These are phyloP conservation scores for Microtus richardsoni DNA, from an alignment of 2,113 vertebrate species.

Conservation along the genomic window DNA sequence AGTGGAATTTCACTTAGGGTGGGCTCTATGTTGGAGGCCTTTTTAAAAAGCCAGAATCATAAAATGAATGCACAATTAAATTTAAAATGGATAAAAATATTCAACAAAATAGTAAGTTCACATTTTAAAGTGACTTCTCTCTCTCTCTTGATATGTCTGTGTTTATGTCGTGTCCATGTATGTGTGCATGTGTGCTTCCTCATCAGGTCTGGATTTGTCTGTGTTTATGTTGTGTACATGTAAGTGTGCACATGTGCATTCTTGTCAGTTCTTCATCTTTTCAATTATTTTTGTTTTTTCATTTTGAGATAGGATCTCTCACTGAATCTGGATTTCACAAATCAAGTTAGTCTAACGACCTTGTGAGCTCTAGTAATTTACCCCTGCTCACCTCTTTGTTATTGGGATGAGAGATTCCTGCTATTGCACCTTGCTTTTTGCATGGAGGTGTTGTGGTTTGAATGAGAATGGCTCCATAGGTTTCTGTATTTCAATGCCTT, in stretches of 20 bases:
- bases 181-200: neutral
- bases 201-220: neutral
- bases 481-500: neutral
- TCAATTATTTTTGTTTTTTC: neutral
- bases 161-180: neutral
- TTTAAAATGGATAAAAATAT: neutral
- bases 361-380: too few relatives aligned
- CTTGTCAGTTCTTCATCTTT: neutral
- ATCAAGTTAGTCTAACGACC: too few relatives aligned
- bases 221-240: neutral
- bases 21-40: fast-evolving
- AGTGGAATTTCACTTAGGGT: neutral
- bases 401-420: neutral
- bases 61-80: neutral
- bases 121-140: neutral
- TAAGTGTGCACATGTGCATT: neutral
- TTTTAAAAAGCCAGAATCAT: neutral
- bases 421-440: neutral
- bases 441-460: neutral
- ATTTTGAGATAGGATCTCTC: neutral
- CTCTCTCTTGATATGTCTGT: neutral
- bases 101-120: neutral
- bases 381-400: too few relatives aligned
- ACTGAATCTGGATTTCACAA: neutral
- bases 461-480: neutral